Evolutionary conservation across 23 tunicate genomes (phyloP).

Genomic region (Ascidia mentula): DNA sequence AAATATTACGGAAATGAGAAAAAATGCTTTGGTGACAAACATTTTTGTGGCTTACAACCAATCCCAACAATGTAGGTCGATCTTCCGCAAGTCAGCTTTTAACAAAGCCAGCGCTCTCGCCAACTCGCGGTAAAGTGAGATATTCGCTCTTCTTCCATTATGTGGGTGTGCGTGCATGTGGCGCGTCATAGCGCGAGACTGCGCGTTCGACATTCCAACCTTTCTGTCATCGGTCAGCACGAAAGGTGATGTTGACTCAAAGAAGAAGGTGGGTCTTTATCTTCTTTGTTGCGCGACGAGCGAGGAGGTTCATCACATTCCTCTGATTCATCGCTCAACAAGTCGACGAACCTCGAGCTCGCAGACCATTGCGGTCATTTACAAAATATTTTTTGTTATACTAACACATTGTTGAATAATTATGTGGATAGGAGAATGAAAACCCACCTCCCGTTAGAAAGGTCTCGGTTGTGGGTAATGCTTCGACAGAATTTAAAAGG

Average conservation of each 20-base stretch:
- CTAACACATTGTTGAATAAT: no score
- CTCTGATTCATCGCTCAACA: neutral
- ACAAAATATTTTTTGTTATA: no score
- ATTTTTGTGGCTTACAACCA: no score
- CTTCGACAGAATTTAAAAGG: no score
- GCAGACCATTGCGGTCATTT: no score
- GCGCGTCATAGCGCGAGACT: neutral
- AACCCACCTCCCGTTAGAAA: no score
- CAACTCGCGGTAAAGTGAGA: neutral
- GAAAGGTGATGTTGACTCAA: slow-evolving; percentile 12
- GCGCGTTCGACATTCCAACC: slow-evolving; percentile 5
- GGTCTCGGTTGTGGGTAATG: no score
- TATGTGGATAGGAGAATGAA: no score
- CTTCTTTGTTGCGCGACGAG: neutral
- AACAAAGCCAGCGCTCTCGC: neutral
- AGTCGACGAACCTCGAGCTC: neutral
- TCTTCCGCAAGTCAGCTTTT: neutral
- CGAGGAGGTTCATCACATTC: neutral
- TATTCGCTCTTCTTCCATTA: neutral
- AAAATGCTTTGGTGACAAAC: no score
- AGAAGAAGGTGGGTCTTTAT: neutral
- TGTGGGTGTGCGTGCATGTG: no score
- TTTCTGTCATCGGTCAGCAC: slow-evolving; percentile 11
- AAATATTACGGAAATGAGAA: no score
- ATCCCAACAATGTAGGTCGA: slow-evolving; percentile 13